These are phyloP conservation scores for Ganaspis sp. DNA, from an alignment of 1,140 invertebrate genomes.

Conservation along the genomic window DNA sequence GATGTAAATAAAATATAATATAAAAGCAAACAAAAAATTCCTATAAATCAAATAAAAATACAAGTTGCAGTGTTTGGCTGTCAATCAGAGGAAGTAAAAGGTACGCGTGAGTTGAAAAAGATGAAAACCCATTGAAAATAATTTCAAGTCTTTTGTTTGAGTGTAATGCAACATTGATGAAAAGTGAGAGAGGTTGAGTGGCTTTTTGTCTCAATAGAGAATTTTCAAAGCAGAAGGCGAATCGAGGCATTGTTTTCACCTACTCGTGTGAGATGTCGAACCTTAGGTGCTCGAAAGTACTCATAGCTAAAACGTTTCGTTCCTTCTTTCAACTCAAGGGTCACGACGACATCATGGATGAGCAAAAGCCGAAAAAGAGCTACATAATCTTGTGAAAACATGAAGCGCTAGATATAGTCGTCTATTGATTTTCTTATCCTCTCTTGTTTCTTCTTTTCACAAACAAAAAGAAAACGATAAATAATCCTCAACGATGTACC, in stretches of 20 bases:
- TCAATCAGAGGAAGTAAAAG: no score
- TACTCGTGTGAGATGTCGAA: neutral
- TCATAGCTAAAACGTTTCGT: conserved; percentile 13
- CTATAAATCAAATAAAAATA: no score
- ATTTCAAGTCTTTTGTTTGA: neutral
- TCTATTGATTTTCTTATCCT: neutral
- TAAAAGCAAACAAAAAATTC: no score
- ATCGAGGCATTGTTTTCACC: conserved; percentile 12
- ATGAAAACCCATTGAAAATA: neutral
- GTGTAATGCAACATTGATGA: neutral
- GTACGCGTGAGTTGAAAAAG: neutral
- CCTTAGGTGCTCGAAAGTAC: neutral
- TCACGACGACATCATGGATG: neutral
- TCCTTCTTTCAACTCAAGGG: neutral
- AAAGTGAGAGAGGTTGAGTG: neutral
- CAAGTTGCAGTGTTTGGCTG: no score
- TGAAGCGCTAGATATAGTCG: neutral
- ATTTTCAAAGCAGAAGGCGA: neutral
- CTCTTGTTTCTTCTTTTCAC: neutral
- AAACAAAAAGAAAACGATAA: neutral
- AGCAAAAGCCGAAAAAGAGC: neutral
- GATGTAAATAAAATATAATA: no score
- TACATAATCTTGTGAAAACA: neutral
- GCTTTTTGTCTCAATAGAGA: neutral
- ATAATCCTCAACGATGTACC: neutral